Conservation (phyloP, 2,888 invertebrate genomes). For the Fabriciana adippe region DNA sequence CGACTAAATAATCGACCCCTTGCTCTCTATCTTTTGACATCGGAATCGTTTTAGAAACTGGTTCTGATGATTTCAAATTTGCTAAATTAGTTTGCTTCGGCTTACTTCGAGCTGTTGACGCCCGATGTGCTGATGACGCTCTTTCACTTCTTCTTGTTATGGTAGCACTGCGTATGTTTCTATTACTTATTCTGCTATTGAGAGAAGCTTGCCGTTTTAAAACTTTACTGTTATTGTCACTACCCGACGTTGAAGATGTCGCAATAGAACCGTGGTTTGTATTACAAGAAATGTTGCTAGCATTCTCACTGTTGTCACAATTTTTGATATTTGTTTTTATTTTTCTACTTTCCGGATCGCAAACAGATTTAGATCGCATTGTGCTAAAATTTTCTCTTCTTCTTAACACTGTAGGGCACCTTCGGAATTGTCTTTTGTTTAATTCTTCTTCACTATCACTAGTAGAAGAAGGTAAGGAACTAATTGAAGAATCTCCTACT, state of each 20-base stretch:
- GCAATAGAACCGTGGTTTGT: conserved; percentile 70
- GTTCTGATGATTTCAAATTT: conserved; percentile 75
- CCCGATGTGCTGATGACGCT: conserved; percentile 79
- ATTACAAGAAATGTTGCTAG: conserved; percentile 71
- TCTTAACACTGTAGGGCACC: conserved; percentile 68
- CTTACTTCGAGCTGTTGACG: conserved; percentile 85
- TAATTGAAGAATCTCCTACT: conserved; percentile 85
- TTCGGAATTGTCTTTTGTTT: conserved; percentile 63
- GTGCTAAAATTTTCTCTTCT: conserved; percentile 69
- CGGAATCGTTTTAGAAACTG: conserved; percentile 74
- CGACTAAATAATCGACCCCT: conserved; percentile 94
- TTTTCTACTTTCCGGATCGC: conserved; percentile 73
- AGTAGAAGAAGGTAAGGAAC: conserved; percentile 79
- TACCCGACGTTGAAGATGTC: conserved; percentile 76
- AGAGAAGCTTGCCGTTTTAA: conserved; percentile 69
- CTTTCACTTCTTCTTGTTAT: conserved; percentile 70
- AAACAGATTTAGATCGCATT: conserved; percentile 75
- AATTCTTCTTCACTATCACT: conserved; percentile 76
- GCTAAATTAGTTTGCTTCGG: conserved; percentile 70
- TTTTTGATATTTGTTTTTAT: conserved; percentile 57
- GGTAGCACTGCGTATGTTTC: conserved; percentile 78
- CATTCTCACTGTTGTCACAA: conserved; percentile 69
- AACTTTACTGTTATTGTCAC: conserved; percentile 68
- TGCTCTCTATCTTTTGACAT: conserved; percentile 86
- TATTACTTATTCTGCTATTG: conserved; percentile 62